A percentile compares a stretch with the other conserved stretches of the same genome.
Conservation (phyloP, 2,113 vertebrate genomes). For the Bungarus multicinctus region DNA sequence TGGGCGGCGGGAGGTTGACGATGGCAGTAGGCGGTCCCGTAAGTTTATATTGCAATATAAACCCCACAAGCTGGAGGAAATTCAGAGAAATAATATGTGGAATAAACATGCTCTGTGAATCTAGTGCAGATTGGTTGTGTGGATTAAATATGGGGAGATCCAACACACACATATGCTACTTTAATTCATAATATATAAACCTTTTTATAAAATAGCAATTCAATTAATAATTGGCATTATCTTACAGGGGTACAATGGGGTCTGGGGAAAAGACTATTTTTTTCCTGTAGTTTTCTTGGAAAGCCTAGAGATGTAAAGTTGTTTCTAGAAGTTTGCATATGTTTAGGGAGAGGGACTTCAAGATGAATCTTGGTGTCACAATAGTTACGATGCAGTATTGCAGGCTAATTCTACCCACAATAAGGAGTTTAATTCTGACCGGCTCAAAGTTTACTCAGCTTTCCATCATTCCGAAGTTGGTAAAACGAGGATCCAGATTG, state of each 20-base stretch:
- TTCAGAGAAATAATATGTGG: neutral
- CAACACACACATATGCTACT: neutral
- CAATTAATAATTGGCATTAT: neutral
- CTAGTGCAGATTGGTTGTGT: neutral
- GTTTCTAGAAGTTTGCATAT: neutral
- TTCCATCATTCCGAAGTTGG: neutral
- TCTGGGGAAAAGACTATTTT: neutral
- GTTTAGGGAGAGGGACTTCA: neutral
- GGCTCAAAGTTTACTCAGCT: neutral
- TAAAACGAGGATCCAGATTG: neutral
- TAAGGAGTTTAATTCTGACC: neutral
- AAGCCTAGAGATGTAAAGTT: neutral
- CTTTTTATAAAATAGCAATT: neutral
- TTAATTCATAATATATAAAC: neutral
- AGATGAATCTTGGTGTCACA: neutral
- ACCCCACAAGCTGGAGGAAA: neutral
- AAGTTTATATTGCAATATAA: too few species aligned
- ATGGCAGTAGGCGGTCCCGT: too few species aligned
- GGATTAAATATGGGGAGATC: neutral
- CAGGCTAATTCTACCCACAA: neutral
- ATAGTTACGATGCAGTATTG: neutral
- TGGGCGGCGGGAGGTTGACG: too few species aligned
- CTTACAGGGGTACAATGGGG: neutral
- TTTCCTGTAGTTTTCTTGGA: neutral
- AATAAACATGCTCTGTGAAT: neutral